Conservation (phyloP, 2,113 vertebrate species). For the Casuarius casuarius region DNA sequence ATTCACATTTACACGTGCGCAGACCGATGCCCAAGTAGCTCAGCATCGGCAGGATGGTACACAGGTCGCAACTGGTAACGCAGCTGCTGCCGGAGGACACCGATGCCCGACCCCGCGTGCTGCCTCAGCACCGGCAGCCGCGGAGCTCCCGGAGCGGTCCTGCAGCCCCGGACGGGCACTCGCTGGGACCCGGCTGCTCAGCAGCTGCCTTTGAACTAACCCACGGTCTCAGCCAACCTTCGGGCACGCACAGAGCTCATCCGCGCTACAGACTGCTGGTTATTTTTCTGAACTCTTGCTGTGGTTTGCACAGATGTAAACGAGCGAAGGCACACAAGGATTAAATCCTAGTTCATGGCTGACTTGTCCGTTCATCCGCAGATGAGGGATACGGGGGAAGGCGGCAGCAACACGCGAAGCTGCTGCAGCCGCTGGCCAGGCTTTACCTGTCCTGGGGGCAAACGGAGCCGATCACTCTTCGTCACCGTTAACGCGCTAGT, state of each 20-base stretch:
- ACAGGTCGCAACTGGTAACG: neutral
- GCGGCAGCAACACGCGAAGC: neutral
- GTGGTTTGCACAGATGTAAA: neutral
- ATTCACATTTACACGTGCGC: neutral
- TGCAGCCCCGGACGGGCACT: neutral
- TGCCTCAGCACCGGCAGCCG: neutral
- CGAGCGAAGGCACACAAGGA: neutral
- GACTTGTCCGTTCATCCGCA: neutral
- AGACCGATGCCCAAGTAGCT: neutral
- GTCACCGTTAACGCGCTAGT: neutral
- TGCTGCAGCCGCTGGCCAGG: neutral
- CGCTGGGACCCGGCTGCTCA: neutral
- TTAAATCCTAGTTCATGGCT: neutral
- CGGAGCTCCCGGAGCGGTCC: neutral
- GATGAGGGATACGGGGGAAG: neutral
- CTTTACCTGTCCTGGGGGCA: neutral
- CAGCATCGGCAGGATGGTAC: neutral
- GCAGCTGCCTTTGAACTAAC: neutral
- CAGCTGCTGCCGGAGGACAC: rapidly evolving
- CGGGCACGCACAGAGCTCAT: neutral
- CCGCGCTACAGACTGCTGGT: neutral
- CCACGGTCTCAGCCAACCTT: neutral
- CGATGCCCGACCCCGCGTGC: neutral
- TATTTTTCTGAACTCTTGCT: neutral
- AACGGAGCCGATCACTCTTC: neutral